phyloP scores from a whole-genome alignment of 2,888 invertebrate species.

The Cyclophora albipunctata region DNA sequence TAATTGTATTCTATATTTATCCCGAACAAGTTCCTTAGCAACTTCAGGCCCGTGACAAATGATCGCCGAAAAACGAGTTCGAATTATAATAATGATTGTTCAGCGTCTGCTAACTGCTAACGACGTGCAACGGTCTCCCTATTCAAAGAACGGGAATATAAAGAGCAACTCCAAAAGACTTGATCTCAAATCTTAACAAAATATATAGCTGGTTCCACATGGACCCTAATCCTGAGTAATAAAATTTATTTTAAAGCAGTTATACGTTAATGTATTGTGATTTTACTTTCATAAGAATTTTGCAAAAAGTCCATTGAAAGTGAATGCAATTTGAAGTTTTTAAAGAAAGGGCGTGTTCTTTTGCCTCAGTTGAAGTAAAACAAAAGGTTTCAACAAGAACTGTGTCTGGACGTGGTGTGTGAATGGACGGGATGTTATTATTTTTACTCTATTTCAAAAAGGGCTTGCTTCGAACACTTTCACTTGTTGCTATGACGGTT shows the following conservation, averaged over 20 bases:
- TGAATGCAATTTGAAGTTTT: slow-evolving; percentile 53
- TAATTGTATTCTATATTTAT: too few species aligned
- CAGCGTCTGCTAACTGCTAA: slow-evolving; percentile 17
- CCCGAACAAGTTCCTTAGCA: too few species aligned
- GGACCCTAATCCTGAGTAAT: neutral
- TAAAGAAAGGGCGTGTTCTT: slow-evolving; percentile 52
- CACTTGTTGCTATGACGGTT: slow-evolving; percentile 10
- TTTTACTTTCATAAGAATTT: slow-evolving; percentile 35
- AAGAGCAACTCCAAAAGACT: slow-evolving; percentile 32
- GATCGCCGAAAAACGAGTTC: slow-evolving; percentile 10
- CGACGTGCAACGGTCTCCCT: slow-evolving; percentile 55
- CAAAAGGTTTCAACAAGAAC: slow-evolving; percentile 58
- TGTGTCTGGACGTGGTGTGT: slow-evolving; percentile 46
- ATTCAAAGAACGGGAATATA: slow-evolving; percentile 41
- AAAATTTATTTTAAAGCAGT: neutral
- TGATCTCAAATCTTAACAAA: slow-evolving; percentile 37
- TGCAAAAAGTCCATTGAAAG: slow-evolving; percentile 62
- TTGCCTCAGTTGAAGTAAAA: slow-evolving; percentile 49
- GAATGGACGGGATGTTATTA: slow-evolving; percentile 13
- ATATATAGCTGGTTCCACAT: neutral
- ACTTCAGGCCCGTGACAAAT: too few species aligned
- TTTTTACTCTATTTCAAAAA: slow-evolving; percentile 6
- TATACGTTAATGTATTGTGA: neutral
- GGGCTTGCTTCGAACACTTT: slow-evolving; percentile 13
- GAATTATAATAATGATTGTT: slow-evolving; percentile 10